A percentile compares a stretch with the other conserved stretches of the same genome.
phyloP scores from a whole-genome alignment of 92 coral and sea anemone species.

The Metridium senile region DNA sequence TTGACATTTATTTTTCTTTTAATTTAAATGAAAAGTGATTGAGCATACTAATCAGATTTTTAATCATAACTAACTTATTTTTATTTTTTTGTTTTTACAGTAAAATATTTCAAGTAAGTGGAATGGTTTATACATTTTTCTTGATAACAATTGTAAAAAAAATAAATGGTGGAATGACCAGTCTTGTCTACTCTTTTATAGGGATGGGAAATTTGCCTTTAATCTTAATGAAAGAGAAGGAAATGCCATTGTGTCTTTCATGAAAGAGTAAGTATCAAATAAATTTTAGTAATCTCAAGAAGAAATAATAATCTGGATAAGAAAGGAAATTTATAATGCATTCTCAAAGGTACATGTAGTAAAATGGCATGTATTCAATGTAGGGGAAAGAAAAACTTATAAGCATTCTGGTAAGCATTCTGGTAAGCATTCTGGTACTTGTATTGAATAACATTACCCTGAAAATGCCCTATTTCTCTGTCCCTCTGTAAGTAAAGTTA shows the following conservation, averaged over 20 bases:
- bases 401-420: too few species aligned
- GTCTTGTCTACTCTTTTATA: slow-evolving; percentile 11
- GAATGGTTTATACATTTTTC: too few species aligned
- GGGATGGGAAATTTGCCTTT: slow-evolving; percentile 96
- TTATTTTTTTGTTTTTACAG: slow-evolving; percentile 58
- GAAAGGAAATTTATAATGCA: neutral
- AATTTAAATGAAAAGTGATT: neutral
- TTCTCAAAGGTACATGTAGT: too few species aligned
- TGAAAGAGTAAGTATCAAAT: slow-evolving; percentile 93
- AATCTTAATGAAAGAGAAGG: slow-evolving; percentile 93
- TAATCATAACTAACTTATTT: neutral
- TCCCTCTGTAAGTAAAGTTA: too few species aligned
- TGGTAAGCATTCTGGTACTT: too few species aligned
- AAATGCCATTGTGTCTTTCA: slow-evolving; percentile 83
- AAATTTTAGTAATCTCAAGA: too few species aligned
- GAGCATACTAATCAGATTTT: neutral
- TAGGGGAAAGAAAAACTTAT: too few species aligned
- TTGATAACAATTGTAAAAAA: too few species aligned
- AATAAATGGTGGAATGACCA: neutral
- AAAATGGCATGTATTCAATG: too few species aligned
- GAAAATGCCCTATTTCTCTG: too few species aligned
- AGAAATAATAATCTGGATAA: neutral
- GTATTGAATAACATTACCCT: too few species aligned
- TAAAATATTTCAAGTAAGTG: slow-evolving; percentile 97
- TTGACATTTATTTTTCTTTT: neutral